Conservation (phyloP, 2,888 invertebrate species). For the Ornithoptera alexandrae region DNA sequence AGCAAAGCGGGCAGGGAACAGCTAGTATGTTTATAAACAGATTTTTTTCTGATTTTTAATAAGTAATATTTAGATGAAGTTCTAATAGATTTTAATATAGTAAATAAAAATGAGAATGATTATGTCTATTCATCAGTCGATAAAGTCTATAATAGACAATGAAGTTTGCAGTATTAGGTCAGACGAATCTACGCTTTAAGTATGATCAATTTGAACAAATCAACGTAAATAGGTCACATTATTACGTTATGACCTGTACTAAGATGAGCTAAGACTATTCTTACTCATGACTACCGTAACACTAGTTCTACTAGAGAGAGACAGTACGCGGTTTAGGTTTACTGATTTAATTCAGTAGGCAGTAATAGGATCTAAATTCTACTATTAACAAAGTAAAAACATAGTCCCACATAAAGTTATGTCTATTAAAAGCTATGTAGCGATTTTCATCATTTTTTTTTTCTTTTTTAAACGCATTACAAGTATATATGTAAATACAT, state of each 20-base stretch:
- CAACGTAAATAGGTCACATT: conserved; percentile 68
- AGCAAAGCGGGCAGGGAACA: too few species aligned
- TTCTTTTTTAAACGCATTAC: too few species aligned
- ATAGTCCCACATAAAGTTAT: too few species aligned
- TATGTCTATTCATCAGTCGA: not conserved
- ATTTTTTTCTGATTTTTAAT: too few species aligned
- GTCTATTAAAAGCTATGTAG: too few species aligned
- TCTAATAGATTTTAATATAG: not conserved
- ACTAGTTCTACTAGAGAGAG: conserved; percentile 13
- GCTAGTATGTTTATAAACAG: too few species aligned
- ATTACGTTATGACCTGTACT: conserved; percentile 49
- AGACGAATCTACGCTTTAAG: conserved; percentile 55
- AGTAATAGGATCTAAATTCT: too few species aligned
- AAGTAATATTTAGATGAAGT: not conserved
- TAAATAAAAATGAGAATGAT: not conserved
- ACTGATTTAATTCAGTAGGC: too few species aligned
- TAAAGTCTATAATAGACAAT: not conserved
- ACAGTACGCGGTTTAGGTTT: not conserved
- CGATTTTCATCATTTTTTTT: too few species aligned
- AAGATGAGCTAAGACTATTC: conserved; percentile 35
- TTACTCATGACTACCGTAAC: conserved; percentile 26
- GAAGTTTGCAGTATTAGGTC: conserved; percentile 44
- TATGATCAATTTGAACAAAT: conserved; percentile 70
- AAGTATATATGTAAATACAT: too few species aligned
- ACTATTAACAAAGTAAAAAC: too few species aligned